phyloP scores from a whole-genome alignment of 2,797 vertebrate species.

The Alfaro cultratus region DNA sequence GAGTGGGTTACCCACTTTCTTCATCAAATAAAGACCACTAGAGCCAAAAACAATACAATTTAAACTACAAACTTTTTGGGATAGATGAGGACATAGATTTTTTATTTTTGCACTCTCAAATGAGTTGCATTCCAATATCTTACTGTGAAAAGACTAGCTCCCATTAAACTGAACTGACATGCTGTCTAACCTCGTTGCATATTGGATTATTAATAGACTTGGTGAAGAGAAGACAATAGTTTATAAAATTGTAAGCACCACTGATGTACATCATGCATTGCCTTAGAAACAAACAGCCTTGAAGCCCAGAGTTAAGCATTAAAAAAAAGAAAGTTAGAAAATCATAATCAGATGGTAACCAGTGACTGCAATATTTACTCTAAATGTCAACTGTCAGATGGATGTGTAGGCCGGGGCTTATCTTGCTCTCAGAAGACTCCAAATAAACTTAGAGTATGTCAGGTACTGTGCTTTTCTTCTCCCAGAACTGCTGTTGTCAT shows the following conservation, averaged over 20 bases:
- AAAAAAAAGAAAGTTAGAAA: conserved; percentile 15
- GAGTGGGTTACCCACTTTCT: too few relatives aligned
- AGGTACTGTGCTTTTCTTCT: conserved; percentile 41
- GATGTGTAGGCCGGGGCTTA: conserved; percentile 55
- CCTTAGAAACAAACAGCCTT: conserved; percentile 22
- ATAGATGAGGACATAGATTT: neutral
- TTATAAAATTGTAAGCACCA: conserved; percentile 3
- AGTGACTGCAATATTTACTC: conserved; percentile 57
- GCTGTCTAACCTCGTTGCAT: neutral
- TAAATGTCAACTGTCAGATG: conserved; percentile 73
- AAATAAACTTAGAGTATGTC: conserved; percentile 54
- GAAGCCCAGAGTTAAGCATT: neutral
- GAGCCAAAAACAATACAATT: neutral
- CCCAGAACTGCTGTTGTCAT: conserved; percentile 55
- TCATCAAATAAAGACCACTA: too few relatives aligned
- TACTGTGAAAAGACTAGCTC: neutral
- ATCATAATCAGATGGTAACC: conserved; percentile 56
- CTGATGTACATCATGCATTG: conserved; percentile 15
- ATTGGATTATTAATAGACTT: conserved; percentile 19
- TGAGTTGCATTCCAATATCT: neutral
- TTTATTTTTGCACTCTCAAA: neutral
- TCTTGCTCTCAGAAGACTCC: conserved; percentile 55
- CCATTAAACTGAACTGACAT: conserved; percentile 14
- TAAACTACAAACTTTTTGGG: neutral
- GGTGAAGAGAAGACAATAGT: neutral